Conservation (phyloP, 2,888 invertebrate genomes). For the Xylota sylvarum region DNA sequence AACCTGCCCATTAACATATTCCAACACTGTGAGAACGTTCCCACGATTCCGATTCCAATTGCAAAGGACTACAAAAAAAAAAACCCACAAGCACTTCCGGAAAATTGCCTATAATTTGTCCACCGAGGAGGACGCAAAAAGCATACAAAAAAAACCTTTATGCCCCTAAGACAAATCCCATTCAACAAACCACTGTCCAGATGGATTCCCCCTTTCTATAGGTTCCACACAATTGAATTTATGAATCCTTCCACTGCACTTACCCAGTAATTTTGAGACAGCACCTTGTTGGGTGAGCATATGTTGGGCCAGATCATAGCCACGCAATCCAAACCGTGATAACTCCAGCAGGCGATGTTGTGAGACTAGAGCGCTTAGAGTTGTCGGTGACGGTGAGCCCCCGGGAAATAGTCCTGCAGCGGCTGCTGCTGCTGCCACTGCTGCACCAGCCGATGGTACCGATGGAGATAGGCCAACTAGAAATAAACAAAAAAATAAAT, state of each 20-base stretch:
- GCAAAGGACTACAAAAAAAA: not conserved
- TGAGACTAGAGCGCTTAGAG: conserved; percentile 90
- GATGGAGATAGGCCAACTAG: conserved; percentile 79
- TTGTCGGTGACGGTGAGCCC: conserved; percentile 86
- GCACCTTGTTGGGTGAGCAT: conserved; percentile 96
- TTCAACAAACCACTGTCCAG: conserved; percentile 25
- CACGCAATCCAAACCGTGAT: conserved; percentile 92
- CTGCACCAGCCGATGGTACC: conserved; percentile 79
- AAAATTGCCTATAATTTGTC: conserved; percentile 53
- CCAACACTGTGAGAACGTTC: conserved; percentile 11
- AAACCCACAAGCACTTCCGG: conserved; percentile 46
- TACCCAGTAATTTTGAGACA: conserved; percentile 95
- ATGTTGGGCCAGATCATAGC: conserved; percentile 96
- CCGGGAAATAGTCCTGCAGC: conserved; percentile 82
- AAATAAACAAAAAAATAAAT: conserved; percentile 54
- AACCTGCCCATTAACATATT: not conserved
- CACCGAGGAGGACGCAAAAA: conserved; percentile 36
- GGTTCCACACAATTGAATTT: conserved; percentile 56
- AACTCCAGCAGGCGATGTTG: conserved; percentile 93
- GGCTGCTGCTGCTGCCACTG: conserved; percentile 81
- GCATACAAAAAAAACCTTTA: conserved; percentile 12
- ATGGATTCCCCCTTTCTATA: not conserved
- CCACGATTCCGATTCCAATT: conserved; percentile 7
- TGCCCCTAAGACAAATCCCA: conserved; percentile 53
- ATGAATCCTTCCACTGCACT: conserved; percentile 84